Base-by-base conservation (phyloP, 2,797 vertebrate genomes). In the Alcedo atthis region DNA sequence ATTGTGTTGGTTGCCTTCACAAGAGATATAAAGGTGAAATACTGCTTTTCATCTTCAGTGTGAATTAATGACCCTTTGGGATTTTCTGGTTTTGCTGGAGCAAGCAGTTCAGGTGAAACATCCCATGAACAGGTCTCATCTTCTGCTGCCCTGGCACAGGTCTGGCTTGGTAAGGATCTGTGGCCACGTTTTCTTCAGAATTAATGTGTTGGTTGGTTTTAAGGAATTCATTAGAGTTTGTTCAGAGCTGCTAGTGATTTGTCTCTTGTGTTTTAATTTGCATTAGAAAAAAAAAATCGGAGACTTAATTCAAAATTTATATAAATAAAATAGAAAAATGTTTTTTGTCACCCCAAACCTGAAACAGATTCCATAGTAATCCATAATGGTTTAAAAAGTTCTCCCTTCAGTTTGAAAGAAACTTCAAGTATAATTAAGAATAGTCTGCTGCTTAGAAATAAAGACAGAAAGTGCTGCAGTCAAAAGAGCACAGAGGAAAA, bases 51-150 rank as follows among this genome's bases (percentile, higher is more conserved):
- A 3, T 54, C 46, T 62, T 78, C 14, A 16, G 3, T 8, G 25
- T 61, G 32, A 74, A 66, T 69, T 51, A 66, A 17, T 0, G 5
- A 57, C 21, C 15, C 6, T 53, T 66, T 40, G 63, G 25, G 26
- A 49, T 57, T 75, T 70, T 61, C 37, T 70, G 13, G 20, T 81
- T 87, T 25, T 2, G 0, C 25, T 81, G 53, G 37, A 74, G 32
- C 8, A 42, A 43, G 26, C 16, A 64, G 24, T 76, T 68, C 2
- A 3, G 35, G 43, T 22, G 24, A 69, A 53, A 32, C 1, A 0
- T 46, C 11, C 25, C 20, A 32, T 2, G 4, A 6, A 1, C 0
- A 4, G 13, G 25, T 12, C 33, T 57, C 43, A 67, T 17, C 28
- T 40, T 18, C 53, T 58, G 22, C 33, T 79, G 28, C 22, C 11